Evolutionary conservation across 2,888 invertebrate genomes (phyloP).

Genomic region (Oegoconia quadripuncta): DNA sequence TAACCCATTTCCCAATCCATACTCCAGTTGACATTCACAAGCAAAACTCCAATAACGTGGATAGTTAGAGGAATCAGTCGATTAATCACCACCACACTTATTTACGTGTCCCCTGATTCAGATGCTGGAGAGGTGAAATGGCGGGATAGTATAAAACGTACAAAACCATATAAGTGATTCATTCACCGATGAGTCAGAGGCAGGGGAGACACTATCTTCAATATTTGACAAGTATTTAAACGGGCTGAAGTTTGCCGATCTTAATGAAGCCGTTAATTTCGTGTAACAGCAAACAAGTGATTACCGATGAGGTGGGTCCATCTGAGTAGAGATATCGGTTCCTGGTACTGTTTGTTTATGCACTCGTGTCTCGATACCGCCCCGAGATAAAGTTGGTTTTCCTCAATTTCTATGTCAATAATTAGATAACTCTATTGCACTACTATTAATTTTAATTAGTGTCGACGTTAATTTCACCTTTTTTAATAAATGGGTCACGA

Average conservation of each 20-base stretch:
- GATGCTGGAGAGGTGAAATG: constrained; percentile 34
- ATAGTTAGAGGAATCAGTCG: no score
- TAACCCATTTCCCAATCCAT: no score
- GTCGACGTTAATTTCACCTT: no score
- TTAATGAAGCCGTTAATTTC: constrained; percentile 39
- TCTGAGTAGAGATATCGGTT: constrained; percentile 27
- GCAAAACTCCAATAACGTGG: no score
- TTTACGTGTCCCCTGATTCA: constrained; percentile 29
- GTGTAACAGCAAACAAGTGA: constrained; percentile 51
- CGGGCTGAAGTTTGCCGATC: constrained; percentile 25
- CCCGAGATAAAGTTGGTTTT: constrained; percentile 1
- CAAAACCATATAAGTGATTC: no score
- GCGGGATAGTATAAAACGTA: neutral
- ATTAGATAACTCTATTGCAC: no score
- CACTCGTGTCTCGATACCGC: constrained; percentile 12
- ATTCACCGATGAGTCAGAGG: neutral
- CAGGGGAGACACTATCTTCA: neutral
- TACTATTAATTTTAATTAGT: no score
- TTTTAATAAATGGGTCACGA: no score
- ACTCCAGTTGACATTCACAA: no score
- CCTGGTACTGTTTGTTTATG: constrained; percentile 27
- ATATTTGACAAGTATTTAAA: constrained; percentile 45
- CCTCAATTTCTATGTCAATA: no score
- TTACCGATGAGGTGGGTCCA: constrained; percentile 36
- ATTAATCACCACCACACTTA: no score